Evolutionary conservation across 2,797 vertebrate species (phyloP).

Genomic region (Takifugu rubripes): DNA sequence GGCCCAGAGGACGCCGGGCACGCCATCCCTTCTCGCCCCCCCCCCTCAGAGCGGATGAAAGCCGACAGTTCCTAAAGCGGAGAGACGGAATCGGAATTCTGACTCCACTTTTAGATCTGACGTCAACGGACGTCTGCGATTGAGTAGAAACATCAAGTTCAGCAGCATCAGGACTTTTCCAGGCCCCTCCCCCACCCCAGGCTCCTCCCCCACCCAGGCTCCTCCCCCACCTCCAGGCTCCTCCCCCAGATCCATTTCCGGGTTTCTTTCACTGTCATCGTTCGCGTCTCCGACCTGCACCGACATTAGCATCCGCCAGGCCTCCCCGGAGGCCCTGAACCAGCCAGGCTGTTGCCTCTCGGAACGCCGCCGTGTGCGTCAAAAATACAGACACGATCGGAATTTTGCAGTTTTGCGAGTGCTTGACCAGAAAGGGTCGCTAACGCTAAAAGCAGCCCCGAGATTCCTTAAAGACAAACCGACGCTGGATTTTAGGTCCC

Average conservation of each 20-base stretch:
- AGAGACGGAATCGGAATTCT: neutral
- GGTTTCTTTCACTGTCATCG: neutral
- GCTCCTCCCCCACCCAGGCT: neutral
- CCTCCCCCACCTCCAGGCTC: too few species aligned
- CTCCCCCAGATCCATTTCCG: neutral
- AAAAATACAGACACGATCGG: neutral
- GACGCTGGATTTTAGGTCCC: too few species aligned
- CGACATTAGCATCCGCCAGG: neutral
- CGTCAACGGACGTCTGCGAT: too few species aligned
- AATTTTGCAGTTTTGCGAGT: too few species aligned
- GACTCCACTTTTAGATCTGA: too few species aligned
- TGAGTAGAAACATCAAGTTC: neutral
- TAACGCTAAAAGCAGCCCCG: too few species aligned
- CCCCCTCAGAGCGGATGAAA: slow-evolving; percentile 31
- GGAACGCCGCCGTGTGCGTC: neutral
- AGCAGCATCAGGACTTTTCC: too few species aligned
- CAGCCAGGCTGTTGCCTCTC: neutral
- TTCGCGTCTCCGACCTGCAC: too few species aligned
- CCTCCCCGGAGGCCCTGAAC: neutral
- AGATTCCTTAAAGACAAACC: too few species aligned
- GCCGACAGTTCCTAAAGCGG: neutral
- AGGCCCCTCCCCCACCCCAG: neutral
- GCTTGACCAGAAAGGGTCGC: too few species aligned
- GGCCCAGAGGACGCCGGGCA: slow-evolving; percentile 34
- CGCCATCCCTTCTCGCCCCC: slow-evolving; percentile 46